These are phyloP conservation scores for Coendou prehensilis DNA, from an alignment of 2,797 vertebrate genomes.

Conservation along the genomic window DNA sequence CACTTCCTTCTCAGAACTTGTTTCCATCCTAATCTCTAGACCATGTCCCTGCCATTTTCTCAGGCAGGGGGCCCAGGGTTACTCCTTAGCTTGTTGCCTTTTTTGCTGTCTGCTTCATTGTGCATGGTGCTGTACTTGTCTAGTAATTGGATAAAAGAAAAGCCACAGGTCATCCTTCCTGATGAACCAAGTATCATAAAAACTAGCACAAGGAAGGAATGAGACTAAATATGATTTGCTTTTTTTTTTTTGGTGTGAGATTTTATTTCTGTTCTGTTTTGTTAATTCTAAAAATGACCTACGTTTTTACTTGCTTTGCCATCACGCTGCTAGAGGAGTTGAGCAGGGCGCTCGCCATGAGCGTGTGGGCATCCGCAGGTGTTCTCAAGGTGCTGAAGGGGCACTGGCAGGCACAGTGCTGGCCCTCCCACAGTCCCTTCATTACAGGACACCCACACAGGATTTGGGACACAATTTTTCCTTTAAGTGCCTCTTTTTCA, in stretches of 20 bases:
- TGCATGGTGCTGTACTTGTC: conserved; percentile 56
- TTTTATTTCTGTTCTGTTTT: conserved; percentile 66
- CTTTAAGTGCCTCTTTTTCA: conserved; percentile 86
- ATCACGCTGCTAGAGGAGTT: conserved; percentile 26
- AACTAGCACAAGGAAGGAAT: conserved; percentile 31
- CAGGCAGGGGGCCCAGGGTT: neutral
- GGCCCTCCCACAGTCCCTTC: neutral
- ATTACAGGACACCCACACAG: neutral
- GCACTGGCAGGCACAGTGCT: neutral
- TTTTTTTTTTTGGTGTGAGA: conserved; percentile 29
- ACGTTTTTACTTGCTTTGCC: conserved; percentile 44
- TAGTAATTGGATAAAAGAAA: conserved; percentile 36
- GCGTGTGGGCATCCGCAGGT: neutral
- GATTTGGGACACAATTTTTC: conserved; percentile 70
- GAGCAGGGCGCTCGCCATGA: neutral
- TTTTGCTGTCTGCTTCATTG: conserved; percentile 50
- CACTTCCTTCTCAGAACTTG: neutral
- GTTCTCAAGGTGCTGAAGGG: neutral
- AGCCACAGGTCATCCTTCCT: neutral
- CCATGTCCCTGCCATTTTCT: conserved; percentile 24
- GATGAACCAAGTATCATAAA: conserved; percentile 20
- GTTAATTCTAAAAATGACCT: conserved; percentile 40
- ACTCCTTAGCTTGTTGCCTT: neutral
- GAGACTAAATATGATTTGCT: conserved; percentile 29
- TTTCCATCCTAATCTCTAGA: neutral